Conservation (phyloP, 1,140 invertebrate genomes). For the Pectinophora gossypiella region DNA sequence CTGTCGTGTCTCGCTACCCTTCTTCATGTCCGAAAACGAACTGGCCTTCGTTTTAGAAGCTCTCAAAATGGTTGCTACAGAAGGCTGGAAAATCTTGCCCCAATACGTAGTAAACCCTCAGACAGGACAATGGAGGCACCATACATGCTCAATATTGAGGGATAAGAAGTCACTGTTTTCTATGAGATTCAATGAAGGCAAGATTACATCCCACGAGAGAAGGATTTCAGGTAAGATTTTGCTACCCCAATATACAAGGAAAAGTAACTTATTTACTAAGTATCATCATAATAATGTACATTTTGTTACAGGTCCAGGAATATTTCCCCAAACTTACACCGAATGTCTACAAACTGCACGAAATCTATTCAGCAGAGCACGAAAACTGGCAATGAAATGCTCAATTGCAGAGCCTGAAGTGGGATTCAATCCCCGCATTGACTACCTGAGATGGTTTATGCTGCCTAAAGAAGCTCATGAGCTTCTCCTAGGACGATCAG, state of each 20-base stretch:
- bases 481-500: constrained; percentile 81
- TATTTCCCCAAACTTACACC: constrained; percentile 82
- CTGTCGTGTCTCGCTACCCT: constrained; percentile 89
- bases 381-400: constrained; percentile 85
- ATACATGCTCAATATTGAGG: constrained; percentile 85
- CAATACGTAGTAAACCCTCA: constrained; percentile 91
- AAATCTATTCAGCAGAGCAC: constrained; percentile 85
- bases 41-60: constrained; percentile 90
- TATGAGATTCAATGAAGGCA: constrained; percentile 86
- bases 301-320: constrained; percentile 75
- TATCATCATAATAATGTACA: too few species aligned
- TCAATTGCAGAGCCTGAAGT: constrained; percentile 84
- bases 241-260: background rate
- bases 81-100: constrained; percentile 93
- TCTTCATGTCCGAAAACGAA: constrained; percentile 88
- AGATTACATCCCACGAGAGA: constrained; percentile 83
- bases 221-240: constrained; percentile 76
- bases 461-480: constrained; percentile 86
- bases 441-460: constrained; percentile 90
- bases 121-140: constrained; percentile 93
- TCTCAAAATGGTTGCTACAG: constrained; percentile 89
- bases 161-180: constrained; percentile 89
- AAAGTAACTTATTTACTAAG: too few species aligned
- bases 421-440: constrained; percentile 79
- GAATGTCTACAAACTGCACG: constrained; percentile 87